These are phyloP conservation scores for Arion vulgaris DNA, from an alignment of 1,140 invertebrate species.

Conservation along the genomic window DNA sequence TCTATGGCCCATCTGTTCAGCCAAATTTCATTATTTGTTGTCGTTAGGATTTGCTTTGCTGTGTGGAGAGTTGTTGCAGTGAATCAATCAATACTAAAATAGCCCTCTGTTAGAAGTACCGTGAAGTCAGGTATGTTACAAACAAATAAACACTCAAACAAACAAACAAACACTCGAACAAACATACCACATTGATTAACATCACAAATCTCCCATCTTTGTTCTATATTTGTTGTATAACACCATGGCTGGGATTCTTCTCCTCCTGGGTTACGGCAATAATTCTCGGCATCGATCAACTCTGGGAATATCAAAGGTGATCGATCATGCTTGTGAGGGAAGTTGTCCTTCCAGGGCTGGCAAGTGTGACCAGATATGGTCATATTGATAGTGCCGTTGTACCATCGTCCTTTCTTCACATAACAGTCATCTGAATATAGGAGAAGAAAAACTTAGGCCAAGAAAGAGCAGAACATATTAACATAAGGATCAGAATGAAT, in stretches of 20 bases:
- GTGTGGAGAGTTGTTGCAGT: too few relatives aligned
- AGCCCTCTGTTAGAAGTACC: too few relatives aligned
- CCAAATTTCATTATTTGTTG: too few relatives aligned
- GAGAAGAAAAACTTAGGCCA: not conserved
- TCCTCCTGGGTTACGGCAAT: conserved; percentile 95
- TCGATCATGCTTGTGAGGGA: conserved; percentile 88
- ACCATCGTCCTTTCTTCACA: conserved; percentile 88
- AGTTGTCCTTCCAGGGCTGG: conserved; percentile 90
- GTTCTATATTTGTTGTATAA: conserved; percentile 83
- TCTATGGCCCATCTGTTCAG: too few relatives aligned
- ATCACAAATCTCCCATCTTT: conserved; percentile 90
- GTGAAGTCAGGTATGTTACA: too few relatives aligned
- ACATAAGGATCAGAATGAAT: too few relatives aligned
- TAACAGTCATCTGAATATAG: conserved; percentile 77
- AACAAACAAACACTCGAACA: too few relatives aligned
- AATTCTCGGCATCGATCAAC: conserved; percentile 90
- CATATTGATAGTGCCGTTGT: conserved; percentile 89
- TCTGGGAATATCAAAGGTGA: conserved; percentile 90
- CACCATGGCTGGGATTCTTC: conserved; percentile 95
- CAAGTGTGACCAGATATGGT: conserved; percentile 88
- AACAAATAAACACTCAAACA: too few relatives aligned
- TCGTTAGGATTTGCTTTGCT: too few relatives aligned
- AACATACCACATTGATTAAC: conserved; percentile 62
- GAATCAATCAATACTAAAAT: too few relatives aligned
- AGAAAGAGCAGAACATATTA: too few relatives aligned